Conservation (phyloP, 2,113 vertebrate species). For the Gambusia affinis region DNA sequence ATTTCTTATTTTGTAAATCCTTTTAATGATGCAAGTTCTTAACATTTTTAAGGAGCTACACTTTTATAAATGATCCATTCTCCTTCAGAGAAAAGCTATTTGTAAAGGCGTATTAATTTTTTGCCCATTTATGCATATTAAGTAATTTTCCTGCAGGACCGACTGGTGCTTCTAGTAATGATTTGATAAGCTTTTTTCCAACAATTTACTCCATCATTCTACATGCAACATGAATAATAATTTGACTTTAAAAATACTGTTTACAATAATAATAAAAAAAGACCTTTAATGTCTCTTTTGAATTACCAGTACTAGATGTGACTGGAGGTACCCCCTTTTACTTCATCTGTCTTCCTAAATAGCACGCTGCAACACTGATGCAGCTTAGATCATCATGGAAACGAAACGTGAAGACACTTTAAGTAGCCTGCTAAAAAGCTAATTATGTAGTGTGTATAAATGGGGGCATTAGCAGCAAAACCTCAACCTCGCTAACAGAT, state of each 20-base stretch:
- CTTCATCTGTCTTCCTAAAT: constrained; percentile 32
- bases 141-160: not conserved
- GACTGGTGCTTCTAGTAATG: not conserved
- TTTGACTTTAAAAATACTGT: not conserved
- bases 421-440: constrained; percentile 50
- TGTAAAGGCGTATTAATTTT: not conserved
- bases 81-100: not conserved
- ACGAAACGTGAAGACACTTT: constrained; percentile 37
- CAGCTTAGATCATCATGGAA: constrained; percentile 36
- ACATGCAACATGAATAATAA: not conserved
- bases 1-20: not conserved
- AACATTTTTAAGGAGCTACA: not conserved
- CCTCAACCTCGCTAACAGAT: constrained; percentile 42
- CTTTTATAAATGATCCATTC: not conserved
- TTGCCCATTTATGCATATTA: no score
- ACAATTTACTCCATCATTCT: not conserved
- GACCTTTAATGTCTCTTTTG: no score
- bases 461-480: constrained; percentile 40
- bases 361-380: constrained; percentile 44
- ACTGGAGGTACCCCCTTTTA: not conserved
- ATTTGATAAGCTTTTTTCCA: not conserved
- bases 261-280: not conserved
- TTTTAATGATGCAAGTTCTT: not conserved
- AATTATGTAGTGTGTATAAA: constrained; percentile 23
- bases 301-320: no score